Evolutionary conservation across 2,888 invertebrate genomes (phyloP).

Genomic region (Agapetus fuscipes): DNA sequence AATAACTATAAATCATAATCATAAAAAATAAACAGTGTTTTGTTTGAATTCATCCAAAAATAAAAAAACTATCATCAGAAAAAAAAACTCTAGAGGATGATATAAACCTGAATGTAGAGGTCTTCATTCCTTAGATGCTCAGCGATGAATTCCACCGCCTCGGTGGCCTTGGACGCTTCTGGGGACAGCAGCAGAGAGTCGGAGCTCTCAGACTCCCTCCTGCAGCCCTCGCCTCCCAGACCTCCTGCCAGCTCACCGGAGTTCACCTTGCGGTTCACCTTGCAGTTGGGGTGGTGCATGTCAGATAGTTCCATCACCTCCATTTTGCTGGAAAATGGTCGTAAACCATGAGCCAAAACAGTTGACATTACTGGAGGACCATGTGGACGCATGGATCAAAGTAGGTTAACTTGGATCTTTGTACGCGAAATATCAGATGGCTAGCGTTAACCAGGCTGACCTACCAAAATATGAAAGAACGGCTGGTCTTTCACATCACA

Average conservation of each 20-base stretch:
- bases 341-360: not conserved
- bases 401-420: too few species aligned
- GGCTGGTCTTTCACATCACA: too few species aligned
- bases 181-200: constrained; percentile 85
- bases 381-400: too few species aligned
- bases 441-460: too few species aligned
- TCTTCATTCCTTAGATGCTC: constrained; percentile 97
- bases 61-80: too few species aligned
- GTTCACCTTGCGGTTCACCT: constrained; percentile 76
- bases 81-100: too few species aligned
- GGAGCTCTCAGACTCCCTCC: constrained; percentile 83
- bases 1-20: too few species aligned
- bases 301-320: constrained; percentile 91
- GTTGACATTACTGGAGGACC: not conserved
- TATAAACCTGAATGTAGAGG: constrained; percentile 96
- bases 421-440: too few species aligned
- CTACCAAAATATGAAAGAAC: too few species aligned
- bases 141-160: constrained; percentile 97
- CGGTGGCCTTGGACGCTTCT: constrained; percentile 91
- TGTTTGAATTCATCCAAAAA: too few species aligned
- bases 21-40: too few species aligned
- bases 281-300: constrained; percentile 92
- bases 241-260: constrained; percentile 44
- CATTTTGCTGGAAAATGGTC: constrained; percentile 57
- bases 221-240: constrained; percentile 57